phyloP scores from a whole-genome alignment of 1,140 invertebrate genomes.

The Matsumurasca onukii region DNA sequence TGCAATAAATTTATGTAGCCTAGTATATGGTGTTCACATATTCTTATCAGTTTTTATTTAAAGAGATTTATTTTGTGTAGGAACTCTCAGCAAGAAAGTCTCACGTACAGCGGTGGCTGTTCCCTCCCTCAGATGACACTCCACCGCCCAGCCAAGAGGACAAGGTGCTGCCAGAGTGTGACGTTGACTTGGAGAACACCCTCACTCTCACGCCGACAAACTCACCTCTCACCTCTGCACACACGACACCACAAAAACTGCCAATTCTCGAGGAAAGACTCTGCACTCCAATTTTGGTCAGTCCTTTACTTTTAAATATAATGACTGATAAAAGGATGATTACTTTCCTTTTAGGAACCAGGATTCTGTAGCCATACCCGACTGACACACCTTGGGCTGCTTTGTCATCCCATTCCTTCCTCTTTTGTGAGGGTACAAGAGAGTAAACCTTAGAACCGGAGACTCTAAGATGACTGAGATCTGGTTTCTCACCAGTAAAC shows the following conservation, averaged over 20 bases:
- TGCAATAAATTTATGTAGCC: too few relatives aligned
- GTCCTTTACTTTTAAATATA: neutral
- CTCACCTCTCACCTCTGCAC: neutral
- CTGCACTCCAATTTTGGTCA: neutral
- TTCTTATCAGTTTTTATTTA: too few relatives aligned
- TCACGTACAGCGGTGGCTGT: constrained; percentile 13
- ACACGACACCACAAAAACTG: constrained; percentile 5
- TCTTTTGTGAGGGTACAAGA: too few relatives aligned
- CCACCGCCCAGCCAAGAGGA: constrained; percentile 11
- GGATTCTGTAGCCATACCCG: too few relatives aligned
- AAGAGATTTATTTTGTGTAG: constrained; percentile 3
- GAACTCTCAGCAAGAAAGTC: neutral
- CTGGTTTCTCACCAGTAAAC: too few relatives aligned
- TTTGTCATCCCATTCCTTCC: too few relatives aligned
- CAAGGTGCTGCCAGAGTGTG: neutral
- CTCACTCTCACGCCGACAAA: neutral
- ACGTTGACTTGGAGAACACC: neutral
- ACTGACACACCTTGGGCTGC: too few relatives aligned
- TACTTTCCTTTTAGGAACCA: too few relatives aligned
- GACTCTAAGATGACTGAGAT: too few relatives aligned
- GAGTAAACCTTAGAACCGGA: too few relatives aligned
- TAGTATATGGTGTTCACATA: too few relatives aligned
- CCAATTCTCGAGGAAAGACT: neutral
- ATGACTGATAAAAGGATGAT: neutral
- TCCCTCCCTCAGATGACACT: constrained; percentile 10